Base-by-base conservation (phyloP, 1,140 invertebrate genomes). In the Hirudo medicinalis region DNA sequence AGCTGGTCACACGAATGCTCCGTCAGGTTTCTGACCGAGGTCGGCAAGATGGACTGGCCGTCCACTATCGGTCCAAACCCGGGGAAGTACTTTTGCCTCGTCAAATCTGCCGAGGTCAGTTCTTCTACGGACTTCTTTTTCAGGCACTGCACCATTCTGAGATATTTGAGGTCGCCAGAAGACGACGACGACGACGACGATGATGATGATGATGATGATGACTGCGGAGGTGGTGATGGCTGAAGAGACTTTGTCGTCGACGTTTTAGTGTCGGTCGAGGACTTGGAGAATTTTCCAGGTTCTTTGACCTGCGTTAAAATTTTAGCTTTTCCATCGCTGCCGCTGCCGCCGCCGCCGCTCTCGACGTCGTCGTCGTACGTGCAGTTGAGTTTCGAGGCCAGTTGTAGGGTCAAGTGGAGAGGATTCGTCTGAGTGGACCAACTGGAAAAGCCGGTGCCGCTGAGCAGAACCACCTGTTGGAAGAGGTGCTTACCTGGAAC, bases 401-500 rank as follows among this genome's bases (percentile, higher is more conserved):
- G 88, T 80, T 92, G 87, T 57, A 88, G 87, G 0, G 92, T 91
- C 78, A 93, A 92, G 77, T 88, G 87, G 70, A 89, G 87, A 0
- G 93, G 91, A 76, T 93, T 90, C 75, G 89, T 87, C 69, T 92
- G 89, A 72, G 95, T 81, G 0, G 93, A 93, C 91, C 91, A 95
- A 0, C 91, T 91, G 75, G 91, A 91, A 43, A 97, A 85, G 0
- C 93, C 93, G n/a, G 93, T 93, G 0, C 94, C 94, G 29, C 91
- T 93, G 90, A 96, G 93, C 36, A 97, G 85, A 71, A 97, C 88
- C 11, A 91, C 91, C 75, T 93, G 88, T 80, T 95, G 91, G 81
- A 97, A 97, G 49, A 97, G 85, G 17, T 54, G 67, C 20, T 27
- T 90, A 78, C 89, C 90, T 92, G 84, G 2, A 85, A 83, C 74